Conservation (phyloP, 92 coral and sea anemone species). For the Bergia sp. region DNA sequence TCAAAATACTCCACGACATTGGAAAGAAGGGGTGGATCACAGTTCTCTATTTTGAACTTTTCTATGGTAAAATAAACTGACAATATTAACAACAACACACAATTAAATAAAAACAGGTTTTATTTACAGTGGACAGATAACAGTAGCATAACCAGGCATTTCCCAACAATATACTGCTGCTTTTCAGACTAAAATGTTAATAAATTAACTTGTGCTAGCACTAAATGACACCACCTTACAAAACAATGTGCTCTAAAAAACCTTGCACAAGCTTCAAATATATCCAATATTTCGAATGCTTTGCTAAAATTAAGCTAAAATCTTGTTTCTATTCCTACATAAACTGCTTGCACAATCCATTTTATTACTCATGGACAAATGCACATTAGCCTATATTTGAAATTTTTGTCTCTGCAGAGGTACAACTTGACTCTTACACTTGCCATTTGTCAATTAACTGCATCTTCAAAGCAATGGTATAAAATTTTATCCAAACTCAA, state of each 20-base stretch:
- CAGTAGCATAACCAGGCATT: neutral
- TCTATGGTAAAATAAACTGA: neutral
- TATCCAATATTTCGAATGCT: constrained; percentile 12
- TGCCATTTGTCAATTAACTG: neutral
- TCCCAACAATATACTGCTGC: neutral
- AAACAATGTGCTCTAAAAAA: neutral
- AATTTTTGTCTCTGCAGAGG: neutral
- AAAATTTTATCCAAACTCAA: neutral
- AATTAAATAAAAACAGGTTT: neutral
- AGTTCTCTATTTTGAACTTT: neutral
- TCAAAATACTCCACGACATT: no score
- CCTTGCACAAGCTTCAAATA: constrained; percentile 9
- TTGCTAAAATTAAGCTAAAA: constrained; percentile 41
- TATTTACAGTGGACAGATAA: neutral
- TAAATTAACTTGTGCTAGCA: no score
- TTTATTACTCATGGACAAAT: no score
- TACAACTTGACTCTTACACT: neutral
- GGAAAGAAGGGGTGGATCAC: no score
- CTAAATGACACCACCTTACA: neutral
- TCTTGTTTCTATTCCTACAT: constrained; percentile 29
- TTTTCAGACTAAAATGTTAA: neutral
- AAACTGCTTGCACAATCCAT: neutral
- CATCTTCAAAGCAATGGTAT: neutral
- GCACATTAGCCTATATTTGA: neutral
- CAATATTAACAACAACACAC: neutral